Evolutionary conservation across 2,113 vertebrate species (phyloP).

Genomic region (Actenoides lindsayi): DNA sequence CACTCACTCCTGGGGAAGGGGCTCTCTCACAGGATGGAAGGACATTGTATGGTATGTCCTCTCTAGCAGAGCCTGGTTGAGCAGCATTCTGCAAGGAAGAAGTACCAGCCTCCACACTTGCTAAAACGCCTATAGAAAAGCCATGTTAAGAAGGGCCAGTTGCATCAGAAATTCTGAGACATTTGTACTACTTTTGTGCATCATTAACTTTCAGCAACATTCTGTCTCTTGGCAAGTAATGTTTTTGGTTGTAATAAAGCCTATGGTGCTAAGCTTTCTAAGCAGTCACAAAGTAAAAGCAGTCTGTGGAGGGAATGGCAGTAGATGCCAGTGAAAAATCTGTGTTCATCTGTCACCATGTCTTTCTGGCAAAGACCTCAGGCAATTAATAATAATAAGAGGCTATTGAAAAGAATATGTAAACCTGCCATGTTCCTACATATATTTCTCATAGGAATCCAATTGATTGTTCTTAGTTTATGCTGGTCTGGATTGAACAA

Average conservation of each 20-base stretch:
- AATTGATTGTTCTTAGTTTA: not conserved
- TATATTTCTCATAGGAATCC: not conserved
- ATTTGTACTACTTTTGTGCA: not conserved
- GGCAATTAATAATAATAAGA: not conserved
- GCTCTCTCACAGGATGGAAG: rapidly evolving
- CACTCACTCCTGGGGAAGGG: not conserved
- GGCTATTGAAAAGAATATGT: not conserved
- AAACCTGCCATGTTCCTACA: not conserved
- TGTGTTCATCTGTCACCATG: not conserved
- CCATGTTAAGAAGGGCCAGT: not conserved
- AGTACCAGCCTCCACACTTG: not conserved
- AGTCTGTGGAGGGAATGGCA: not conserved
- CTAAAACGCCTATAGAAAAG: not conserved
- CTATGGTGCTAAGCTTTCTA: not conserved
- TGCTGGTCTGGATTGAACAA: not conserved
- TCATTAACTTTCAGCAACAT: not conserved
- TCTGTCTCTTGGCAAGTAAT: not conserved
- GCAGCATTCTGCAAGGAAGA: not conserved
- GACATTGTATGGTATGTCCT: rapidly evolving
- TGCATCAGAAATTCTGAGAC: not conserved
- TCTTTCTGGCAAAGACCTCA: not conserved
- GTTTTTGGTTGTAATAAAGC: not conserved
- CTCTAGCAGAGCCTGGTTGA: not conserved
- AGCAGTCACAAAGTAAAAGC: not conserved
- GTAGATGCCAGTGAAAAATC: not conserved